phyloP scores from a whole-genome alignment of 2,888 invertebrate genomes.

The Orthosia cruda region DNA sequence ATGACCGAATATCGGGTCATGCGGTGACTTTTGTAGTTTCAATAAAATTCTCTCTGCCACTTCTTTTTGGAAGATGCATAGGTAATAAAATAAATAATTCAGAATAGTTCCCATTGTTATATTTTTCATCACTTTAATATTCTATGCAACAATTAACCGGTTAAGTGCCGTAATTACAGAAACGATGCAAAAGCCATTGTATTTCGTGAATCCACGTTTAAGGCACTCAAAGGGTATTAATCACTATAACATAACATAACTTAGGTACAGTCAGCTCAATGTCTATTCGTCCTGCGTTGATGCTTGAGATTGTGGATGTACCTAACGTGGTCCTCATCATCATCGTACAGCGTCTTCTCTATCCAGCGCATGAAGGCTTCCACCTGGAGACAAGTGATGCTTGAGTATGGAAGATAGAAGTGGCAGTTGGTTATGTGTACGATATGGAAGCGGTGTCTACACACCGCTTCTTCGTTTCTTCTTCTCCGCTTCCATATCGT shows the following conservation, averaged over 20 bases:
- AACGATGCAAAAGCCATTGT: no score
- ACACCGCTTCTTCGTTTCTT: no score
- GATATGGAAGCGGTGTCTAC: no score
- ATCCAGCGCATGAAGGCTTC: constrained; percentile 89
- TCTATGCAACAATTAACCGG: not conserved
- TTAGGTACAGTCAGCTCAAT: constrained; percentile 51
- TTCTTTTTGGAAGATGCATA: no score
- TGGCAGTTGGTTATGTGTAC: no score
- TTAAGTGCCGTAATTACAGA: no score
- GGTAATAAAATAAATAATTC: not conserved
- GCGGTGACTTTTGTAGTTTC: no score
- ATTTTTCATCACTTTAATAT: not conserved
- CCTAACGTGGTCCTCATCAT: constrained; percentile 84
- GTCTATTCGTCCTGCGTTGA: constrained; percentile 74
- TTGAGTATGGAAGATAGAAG: not conserved
- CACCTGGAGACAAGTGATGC: constrained; percentile 75
- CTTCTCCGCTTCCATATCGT: no score
- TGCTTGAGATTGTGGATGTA: constrained; percentile 68
- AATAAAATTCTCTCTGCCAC: no score
- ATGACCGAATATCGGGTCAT: no score
- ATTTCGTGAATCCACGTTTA: no score
- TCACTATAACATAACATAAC: not conserved
- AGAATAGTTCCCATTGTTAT: constrained; percentile 5
- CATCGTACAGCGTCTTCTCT: constrained; percentile 85
- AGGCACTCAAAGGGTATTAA: not conserved